Conservation (phyloP, 37 sponge, comb jelly and placozoan species). For the Lycopodina hypogea region DNA sequence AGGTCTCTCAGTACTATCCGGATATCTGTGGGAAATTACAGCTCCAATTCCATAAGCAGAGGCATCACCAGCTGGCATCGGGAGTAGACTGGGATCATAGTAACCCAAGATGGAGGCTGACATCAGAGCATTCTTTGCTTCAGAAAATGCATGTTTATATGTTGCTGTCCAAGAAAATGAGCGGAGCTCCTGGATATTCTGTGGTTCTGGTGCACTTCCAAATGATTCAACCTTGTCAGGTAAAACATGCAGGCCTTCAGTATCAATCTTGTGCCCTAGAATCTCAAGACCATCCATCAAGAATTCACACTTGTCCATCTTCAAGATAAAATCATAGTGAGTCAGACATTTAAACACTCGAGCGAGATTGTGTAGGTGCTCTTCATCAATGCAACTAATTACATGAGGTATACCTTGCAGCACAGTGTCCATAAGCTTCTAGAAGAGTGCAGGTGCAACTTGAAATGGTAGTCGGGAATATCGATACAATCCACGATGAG, state of each 20-base stretch:
- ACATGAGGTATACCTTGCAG: slow-evolving; percentile 34
- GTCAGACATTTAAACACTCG: slow-evolving; percentile 24
- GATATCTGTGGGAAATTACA: slow-evolving; percentile 42
- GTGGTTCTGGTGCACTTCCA: slow-evolving; percentile 17
- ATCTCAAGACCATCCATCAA: background rate
- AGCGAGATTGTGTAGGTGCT: slow-evolving; percentile 19
- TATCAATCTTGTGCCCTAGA: slow-evolving; percentile 22
- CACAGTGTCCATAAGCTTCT: slow-evolving; percentile 31
- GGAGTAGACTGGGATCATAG: slow-evolving; percentile 22
- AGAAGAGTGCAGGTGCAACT: slow-evolving; percentile 32
- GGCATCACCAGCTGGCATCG: slow-evolving; percentile 33
- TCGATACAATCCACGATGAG: slow-evolving; percentile 10
- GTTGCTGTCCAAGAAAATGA: slow-evolving; percentile 18
- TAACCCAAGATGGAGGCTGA: slow-evolving; percentile 35
- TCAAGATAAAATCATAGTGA: slow-evolving; percentile 1
- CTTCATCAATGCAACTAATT: slow-evolving; percentile 46
- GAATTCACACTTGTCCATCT: slow-evolving; percentile 24
- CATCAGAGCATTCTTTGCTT: slow-evolving; percentile 15
- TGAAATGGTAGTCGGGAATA: background rate
- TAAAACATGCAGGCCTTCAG: background rate
- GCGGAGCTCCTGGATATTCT: slow-evolving; percentile 24
- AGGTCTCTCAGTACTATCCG: slow-evolving; percentile 50
- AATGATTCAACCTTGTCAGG: slow-evolving; percentile 9
- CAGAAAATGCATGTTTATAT: background rate
- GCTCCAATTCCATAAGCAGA: slow-evolving; percentile 49